Percentiles rank a stretch among this genome's conserved stretches.
Conservation (phyloP, 2,888 invertebrate species). For the Punctoribates punctum region DNA sequence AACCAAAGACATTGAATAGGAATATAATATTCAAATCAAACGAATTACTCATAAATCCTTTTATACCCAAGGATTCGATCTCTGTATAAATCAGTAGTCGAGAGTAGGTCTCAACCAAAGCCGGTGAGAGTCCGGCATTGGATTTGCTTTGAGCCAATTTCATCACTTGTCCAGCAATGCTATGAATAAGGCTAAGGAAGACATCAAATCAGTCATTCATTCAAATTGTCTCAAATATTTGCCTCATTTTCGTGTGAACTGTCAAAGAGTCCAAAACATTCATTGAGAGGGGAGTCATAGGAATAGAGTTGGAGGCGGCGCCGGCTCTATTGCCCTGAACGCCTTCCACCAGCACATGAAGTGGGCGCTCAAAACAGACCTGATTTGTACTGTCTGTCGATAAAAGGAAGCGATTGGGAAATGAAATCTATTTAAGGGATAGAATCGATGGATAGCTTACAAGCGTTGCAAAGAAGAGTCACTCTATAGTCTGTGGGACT, state of each 20-base stretch:
- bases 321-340: slow-evolving; percentile 61
- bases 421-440: not conserved
- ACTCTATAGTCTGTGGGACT: slow-evolving; percentile 79
- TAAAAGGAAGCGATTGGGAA: not conserved
- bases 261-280: slow-evolving; percentile 87
- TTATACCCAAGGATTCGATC: slow-evolving; percentile 92
- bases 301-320: slow-evolving; percentile 76
- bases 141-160: slow-evolving; percentile 83
- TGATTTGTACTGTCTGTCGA: slow-evolving; percentile 65
- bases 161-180: slow-evolving; percentile 71
- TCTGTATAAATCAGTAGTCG: slow-evolving; percentile 89
- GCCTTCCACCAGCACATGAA: slow-evolving; percentile 85
- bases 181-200: slow-evolving; percentile 63
- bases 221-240: too few species aligned
- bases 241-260: slow-evolving; percentile 92
- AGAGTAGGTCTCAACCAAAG: slow-evolving; percentile 90
- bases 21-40: slow-evolving; percentile 48
- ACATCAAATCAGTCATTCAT: not conserved
- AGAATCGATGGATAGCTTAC: slow-evolving; percentile 51
- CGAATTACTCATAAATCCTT: slow-evolving; percentile 79
- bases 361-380: slow-evolving; percentile 83
- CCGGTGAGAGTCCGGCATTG: slow-evolving; percentile 72
- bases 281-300: slow-evolving; percentile 85
- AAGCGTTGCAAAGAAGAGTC: slow-evolving; percentile 88
- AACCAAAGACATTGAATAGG: slow-evolving; percentile 37